phyloP scores from a whole-genome alignment of 2,113 vertebrate species.

The Solenodon paradoxus region DNA sequence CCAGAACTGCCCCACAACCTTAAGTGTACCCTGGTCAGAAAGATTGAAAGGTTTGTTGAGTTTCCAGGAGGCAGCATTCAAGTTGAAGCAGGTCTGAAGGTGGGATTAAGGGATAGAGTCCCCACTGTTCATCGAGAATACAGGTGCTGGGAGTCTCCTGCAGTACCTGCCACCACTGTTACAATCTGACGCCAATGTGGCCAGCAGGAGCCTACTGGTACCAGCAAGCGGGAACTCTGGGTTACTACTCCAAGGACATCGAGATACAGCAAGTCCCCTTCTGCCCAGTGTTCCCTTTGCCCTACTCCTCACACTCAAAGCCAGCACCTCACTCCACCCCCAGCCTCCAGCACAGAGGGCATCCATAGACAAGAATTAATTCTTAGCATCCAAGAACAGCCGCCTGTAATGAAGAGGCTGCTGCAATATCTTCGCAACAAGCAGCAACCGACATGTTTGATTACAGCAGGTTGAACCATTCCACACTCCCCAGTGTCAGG shows the following conservation, averaged over 20 bases:
- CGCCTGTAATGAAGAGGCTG: constrained; percentile 82
- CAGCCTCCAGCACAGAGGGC: neutral
- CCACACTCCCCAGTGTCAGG: constrained; percentile 81
- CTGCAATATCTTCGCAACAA: constrained; percentile 86
- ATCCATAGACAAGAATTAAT: constrained; percentile 55
- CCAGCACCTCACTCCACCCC: neutral
- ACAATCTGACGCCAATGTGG: too few species aligned
- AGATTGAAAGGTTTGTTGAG: neutral
- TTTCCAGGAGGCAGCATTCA: neutral
- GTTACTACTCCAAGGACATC: neutral
- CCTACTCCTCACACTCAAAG: neutral
- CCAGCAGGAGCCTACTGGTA: neutral
- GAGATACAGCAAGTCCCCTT: neutral
- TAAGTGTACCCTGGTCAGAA: neutral
- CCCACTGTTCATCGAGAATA: neutral
- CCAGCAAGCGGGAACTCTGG: neutral
- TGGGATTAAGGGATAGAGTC: neutral
- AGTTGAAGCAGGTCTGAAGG: neutral
- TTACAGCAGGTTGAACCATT: constrained; percentile 86
- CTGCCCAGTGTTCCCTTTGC: neutral
- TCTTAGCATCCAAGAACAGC: constrained; percentile 60
- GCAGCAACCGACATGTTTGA: constrained; percentile 81
- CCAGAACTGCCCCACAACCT: too few species aligned
- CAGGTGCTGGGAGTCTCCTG: neutral
- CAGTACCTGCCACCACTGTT: neutral